Base-by-base conservation (phyloP, 1,140 invertebrate species). In the Xylocopa sonorina region DNA sequence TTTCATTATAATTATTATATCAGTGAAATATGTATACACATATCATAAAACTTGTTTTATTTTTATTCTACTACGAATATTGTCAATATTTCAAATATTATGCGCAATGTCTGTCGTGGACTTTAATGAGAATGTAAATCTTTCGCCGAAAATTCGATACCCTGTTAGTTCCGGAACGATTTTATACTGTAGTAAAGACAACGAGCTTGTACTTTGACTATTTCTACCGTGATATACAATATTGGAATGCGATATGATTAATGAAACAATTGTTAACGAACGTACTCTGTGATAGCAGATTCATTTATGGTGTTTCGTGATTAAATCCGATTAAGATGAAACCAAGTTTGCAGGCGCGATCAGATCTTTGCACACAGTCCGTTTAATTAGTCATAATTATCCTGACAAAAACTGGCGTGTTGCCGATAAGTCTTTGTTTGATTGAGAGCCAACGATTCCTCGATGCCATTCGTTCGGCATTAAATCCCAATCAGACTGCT, bases 21-120 rank as follows among this genome's bases (percentile, higher is more conserved):
- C n/a, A n/a, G n/a, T n/a, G n/a, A n/a, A n/a, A n/a, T n/a, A n/a
- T n/a, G n/a, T n/a, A n/a, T n/a, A n/a, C n/a, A n/a, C n/a, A n/a
- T n/a, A n/a, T n/a, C n/a, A n/a, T n/a, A n/a, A n/a, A n/a, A n/a
- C n/a, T n/a, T n/a, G n/a, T n/a, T n/a, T n/a, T n/a, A n/a, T n/a
- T n/a, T n/a, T n/a, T n/a, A n/a, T n/a, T n/a, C n/a, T n/a, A n/a
- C n/a, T n/a, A n/a, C n/a, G n/a, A n/a, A n/a, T n/a, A n/a, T n/a
- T n/a, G n/a, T n/a, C n/a, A n/a, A n/a, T 64, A 64, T 75, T 38
- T 43, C 18, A 53, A 41, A 43, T 32, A n/a, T 75, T 21, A 24
- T 18, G 2, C 1, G 29, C 7, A 53, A 21, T 21, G 5, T 38
- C 10, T 46, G 9, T 14, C 0, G 43, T 14, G 0, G 14, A 50